Conservation (phyloP, 2,113 vertebrate species). For the Marmota monax region DNA sequence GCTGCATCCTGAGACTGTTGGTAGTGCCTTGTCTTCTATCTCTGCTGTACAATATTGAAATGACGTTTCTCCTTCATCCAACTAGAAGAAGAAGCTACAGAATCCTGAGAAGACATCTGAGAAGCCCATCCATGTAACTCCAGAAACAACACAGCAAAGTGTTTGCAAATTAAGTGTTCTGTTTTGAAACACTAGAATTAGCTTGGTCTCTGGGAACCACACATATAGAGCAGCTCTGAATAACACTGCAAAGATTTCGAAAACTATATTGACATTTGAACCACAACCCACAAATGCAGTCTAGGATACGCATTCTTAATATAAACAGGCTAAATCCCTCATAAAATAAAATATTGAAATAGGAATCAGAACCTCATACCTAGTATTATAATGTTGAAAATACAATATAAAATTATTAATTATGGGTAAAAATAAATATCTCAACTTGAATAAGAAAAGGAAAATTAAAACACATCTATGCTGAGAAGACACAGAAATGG, state of each 20-base stretch:
- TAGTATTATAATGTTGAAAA: background rate
- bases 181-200: background rate
- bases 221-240: background rate
- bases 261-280: background rate
- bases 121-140: background rate
- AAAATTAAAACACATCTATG: background rate
- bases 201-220: background rate
- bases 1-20: background rate
- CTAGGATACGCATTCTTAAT: background rate
- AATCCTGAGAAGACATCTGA: background rate
- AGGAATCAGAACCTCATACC: background rate
- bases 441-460: background rate
- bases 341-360: constrained; percentile 7
- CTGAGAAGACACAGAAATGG: background rate
- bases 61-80: background rate
- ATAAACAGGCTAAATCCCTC: background rate
- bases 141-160: background rate
- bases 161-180: background rate
- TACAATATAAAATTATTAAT: background rate
- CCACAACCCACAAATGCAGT: background rate
- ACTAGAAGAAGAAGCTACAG: background rate
- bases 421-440: background rate
- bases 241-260: background rate
- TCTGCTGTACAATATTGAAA: background rate
- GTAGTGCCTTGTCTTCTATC: too few relatives aligned